Evolutionary conservation across 2,797 vertebrate species (phyloP).

Genomic region (Triplophysa bombifrons): DNA sequence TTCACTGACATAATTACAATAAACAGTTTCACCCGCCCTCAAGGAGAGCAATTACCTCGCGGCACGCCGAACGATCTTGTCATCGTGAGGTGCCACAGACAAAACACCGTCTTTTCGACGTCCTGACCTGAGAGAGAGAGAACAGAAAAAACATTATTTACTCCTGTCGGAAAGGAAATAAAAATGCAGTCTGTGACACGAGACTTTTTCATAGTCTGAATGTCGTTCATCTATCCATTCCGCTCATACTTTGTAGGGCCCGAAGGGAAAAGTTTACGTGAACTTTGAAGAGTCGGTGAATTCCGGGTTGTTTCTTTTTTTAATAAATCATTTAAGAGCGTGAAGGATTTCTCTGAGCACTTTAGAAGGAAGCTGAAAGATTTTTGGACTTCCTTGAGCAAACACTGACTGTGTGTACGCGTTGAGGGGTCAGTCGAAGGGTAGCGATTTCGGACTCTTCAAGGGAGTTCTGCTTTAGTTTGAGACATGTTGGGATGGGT

Average conservation of each 20-base stretch:
- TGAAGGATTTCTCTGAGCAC: conserved; percentile 25
- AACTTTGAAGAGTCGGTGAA: neutral
- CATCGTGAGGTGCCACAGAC: conserved; percentile 68
- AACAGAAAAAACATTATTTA: conserved; percentile 15
- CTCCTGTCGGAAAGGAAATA: neutral
- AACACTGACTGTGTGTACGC: conserved; percentile 42
- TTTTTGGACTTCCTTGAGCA: conserved; percentile 47
- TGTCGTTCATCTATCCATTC: neutral
- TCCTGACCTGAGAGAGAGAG: conserved; percentile 71
- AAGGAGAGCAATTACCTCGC: conserved; percentile 46
- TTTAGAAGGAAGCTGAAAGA: conserved; percentile 42
- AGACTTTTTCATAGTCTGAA: conserved; percentile 2
- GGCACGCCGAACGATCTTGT: conserved; percentile 33
- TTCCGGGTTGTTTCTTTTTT: conserved; percentile 11
- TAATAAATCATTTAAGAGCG: conserved; percentile 23
- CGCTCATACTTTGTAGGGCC: neutral
- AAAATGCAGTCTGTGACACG: neutral
- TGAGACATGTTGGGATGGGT: neutral
- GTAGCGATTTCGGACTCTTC: conserved; percentile 32
- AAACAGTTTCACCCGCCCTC: conserved; percentile 64
- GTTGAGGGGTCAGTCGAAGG: conserved; percentile 38
- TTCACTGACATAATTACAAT: conserved; percentile 48
- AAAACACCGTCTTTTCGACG: conserved; percentile 66
- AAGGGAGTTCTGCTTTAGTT: neutral
- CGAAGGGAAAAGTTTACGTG: neutral